phyloP scores from a whole-genome alignment of 2,888 invertebrate genomes.

The Eupithecia pulchellata region DNA sequence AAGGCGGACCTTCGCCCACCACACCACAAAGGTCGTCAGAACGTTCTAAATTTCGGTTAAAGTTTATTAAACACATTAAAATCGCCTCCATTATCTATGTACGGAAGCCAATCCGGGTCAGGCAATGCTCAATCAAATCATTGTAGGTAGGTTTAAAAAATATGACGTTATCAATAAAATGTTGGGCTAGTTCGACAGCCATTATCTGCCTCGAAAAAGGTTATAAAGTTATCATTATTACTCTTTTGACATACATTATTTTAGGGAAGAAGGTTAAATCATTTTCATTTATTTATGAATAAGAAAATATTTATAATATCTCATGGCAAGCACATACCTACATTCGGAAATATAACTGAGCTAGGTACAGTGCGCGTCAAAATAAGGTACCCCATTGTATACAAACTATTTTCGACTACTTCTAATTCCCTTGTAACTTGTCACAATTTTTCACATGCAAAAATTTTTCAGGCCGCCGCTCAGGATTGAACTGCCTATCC shows the following conservation, averaged over 20 bases:
- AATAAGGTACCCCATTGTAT: no score
- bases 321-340: no score
- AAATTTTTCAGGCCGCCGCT: no score
- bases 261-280: not conserved
- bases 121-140: slow-evolving; percentile 20
- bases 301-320: no score
- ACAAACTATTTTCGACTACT: no score
- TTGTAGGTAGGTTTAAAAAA: slow-evolving; percentile 19
- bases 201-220: slow-evolving; percentile 8
- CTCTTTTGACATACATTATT: slow-evolving; percentile 8
- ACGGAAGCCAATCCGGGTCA: slow-evolving; percentile 38
- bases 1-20: no score
- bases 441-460: no score
- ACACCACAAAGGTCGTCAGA: no score
- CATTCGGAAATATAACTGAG: no score
- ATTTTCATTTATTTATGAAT: not conserved
- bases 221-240: slow-evolving; percentile 13
- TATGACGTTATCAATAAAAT: slow-evolving; percentile 5
- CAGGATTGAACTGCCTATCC: no score
- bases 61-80: not conserved
- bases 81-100: slow-evolving; percentile 8
- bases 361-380: no score
- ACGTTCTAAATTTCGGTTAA: not conserved
- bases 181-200: slow-evolving; percentile 1
- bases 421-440: no score